Base-by-base conservation (phyloP, 2,888 invertebrate genomes). In the Brachypalpus laphriformis region DNA sequence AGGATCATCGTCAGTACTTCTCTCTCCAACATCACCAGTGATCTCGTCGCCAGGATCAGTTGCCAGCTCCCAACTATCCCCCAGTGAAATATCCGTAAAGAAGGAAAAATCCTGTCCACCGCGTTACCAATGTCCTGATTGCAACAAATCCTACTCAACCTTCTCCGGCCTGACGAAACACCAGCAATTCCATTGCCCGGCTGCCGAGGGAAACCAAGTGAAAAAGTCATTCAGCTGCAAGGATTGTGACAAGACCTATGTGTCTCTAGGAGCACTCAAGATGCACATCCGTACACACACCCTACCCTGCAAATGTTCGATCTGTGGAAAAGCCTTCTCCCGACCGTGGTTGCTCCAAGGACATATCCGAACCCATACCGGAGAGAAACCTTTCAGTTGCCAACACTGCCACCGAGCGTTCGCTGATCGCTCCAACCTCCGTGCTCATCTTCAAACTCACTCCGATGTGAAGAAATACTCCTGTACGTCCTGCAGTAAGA, bases 201-300 rank as follows among this genome's bases (percentile, higher is more conserved):
- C 97, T 0, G 95, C 96, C 71, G 95, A 95, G 88, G 96, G 96
- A 6, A 96, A 96, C 87, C 94, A 95, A 59, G 96, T 97, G 56
- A 96, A 98, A 91, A 98, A 98, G 91, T 96, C 97, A 28, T 98
- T 98, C 93, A 96, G 96, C 90, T 99, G 99, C 93, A 98, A 98
- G 92, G 97, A 96, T 92, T 99, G 99, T 93, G 97, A 98, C 87
- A 99, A 99, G 92, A 96, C 97, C 20, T 99, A 99, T 93, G 97
- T 97, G 8, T 98, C 98, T 0, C 93, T 99, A 87, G 99, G 99
- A 3, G 99, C 99, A 0, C 94, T 99, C 11, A 99, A 99, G 93
- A 99, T 99, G 99, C 99, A 99, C 93, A 99, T 99, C 89, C 94
- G 99, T 87, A 99, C 99, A 4, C 99, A 99, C 92, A 99, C 99